phyloP scores from a whole-genome alignment of 2,888 invertebrate species.

The Parasteatoda lunata region DNA sequence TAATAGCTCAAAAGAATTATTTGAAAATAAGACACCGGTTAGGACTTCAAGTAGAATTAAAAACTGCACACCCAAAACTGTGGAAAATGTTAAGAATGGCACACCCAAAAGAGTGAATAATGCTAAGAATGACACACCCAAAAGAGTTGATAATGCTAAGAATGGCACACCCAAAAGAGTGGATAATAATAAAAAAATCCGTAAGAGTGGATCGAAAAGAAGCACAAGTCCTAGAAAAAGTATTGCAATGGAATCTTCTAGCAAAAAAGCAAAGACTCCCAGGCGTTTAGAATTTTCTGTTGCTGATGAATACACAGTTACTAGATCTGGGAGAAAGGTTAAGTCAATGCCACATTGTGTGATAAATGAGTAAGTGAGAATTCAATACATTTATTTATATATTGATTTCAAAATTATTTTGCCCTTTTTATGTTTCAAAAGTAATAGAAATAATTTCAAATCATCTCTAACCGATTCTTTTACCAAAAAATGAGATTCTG shows the following conservation, averaged over 20 bases:
- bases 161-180: conserved; percentile 1
- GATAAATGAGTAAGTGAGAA: too few species aligned
- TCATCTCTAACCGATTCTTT: too few species aligned
- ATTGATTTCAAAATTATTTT: too few species aligned
- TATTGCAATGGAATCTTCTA: not conserved
- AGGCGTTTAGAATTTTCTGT: conserved; percentile 10
- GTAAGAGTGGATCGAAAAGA: too few species aligned
- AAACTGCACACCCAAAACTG: conserved; percentile 7
- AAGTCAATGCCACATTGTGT: not conserved
- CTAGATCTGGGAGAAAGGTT: conserved; percentile 46
- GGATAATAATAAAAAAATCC: too few species aligned
- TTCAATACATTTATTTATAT: too few species aligned
- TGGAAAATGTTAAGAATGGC: not conserved
- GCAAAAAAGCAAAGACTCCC: conserved; percentile 4
- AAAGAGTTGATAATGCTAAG: not conserved
- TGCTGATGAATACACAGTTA: not conserved
- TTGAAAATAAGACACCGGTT: not conserved
- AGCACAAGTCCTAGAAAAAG: not conserved
- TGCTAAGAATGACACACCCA: not conserved
- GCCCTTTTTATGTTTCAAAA: too few species aligned
- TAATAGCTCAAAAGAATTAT: not conserved
- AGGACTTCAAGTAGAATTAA: not conserved
- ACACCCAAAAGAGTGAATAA: not conserved
- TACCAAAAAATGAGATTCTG: too few species aligned
- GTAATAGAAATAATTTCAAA: too few species aligned